Evolutionary conservation across 1,140 invertebrate genomes (phyloP), one percentile per base, ranked within the genome.

Genomic region (Achroia grisella): DNA sequence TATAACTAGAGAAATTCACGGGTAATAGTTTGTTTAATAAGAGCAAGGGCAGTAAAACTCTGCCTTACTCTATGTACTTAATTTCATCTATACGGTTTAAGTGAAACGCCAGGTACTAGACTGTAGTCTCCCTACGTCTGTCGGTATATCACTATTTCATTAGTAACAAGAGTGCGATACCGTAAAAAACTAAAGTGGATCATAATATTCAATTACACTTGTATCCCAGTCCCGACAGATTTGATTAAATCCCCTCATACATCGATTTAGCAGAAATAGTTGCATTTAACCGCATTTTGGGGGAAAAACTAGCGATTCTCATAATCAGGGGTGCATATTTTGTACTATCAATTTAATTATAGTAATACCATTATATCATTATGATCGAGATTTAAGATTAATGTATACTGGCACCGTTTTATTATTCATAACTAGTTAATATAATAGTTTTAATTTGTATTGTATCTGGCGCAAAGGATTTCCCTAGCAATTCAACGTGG

Each of bases 261-360:
- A 3, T 39, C 53, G 56, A 67, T 67, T 64, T 66, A 63, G 52
- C 52, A 57, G 53, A 63, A 74, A 71, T 70, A 71, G 70, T 69
- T 66, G 55, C 56, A 52, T 70, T 73, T 70, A 68, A 62, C 67
- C 62, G 57, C 51, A 57, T 75, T 67, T 56, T 62, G 60, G 59
- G 71, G 35, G 66, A 23, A 55, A 73, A 70, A 72, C 41, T 65
- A 52, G 52, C 61, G 65, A 73, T 76, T 69, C 65, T 31, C 53
- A 39, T 9, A 51, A 39, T 53, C 52, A 52, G 47, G 74, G 74
- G 71, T 71, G 70, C 65, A 73, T 75, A 71, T 71, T 73, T 69
- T 62, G 48, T 51, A 39, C 39, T 43, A 44, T 47, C 65, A 69
- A 75, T 75, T 69, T 68, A 58, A 75, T 78, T 75, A 73, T 57